Base-by-base conservation (phyloP, 2,888 invertebrate species). In the Andrena chrysosceles region DNA sequence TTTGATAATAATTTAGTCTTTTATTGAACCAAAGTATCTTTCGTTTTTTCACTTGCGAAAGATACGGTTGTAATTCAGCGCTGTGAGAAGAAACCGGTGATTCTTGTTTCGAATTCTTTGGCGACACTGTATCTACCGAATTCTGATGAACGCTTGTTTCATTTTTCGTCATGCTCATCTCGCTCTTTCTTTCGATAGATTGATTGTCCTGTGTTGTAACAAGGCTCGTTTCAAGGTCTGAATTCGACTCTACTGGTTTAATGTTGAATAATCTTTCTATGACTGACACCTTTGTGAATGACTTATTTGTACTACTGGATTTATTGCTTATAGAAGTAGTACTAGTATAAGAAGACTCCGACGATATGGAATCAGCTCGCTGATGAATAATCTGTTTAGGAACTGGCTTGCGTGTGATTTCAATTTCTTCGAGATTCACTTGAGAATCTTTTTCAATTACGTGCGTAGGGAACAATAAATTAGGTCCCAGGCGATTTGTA, bases 1-100 rank as follows among this genome's bases (percentile, higher is more conserved):
- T 97, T 93, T 99, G 99, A 81, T 96, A 95, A 26, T 92, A 85
- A 94, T 99, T 99, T 70, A 99, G 94, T 2, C 91, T 93, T 33
- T 94, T 90, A 93, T 99, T 98, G 91, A 95, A 97, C 97, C 98
- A 98, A 42, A 94, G 91, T 52, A 96, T 87, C 88, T 94, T 94
- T 1, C 93, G 91, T 81, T 85, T 91, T 54, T 89, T 92, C 35
- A 93, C 68, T 54, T 79, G 83, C 35, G 64, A 60, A 42, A 89
- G 76, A 29, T 76, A 74, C n/a, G 81, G 42, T 23, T 78, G 56
- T 56, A 87, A 52, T 52, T 80, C 75, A 31, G 13, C 48, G 42
- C 5, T 62, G 1, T 29, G 26, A 33, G 42, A 16, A 73, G 49
- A 8, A 62, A 8, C 56, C 29, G 73, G 31, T 26, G 4, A 35